phyloP scores from a whole-genome alignment of 1,140 invertebrate genomes.

The Lepidotrigona ventralis region DNA sequence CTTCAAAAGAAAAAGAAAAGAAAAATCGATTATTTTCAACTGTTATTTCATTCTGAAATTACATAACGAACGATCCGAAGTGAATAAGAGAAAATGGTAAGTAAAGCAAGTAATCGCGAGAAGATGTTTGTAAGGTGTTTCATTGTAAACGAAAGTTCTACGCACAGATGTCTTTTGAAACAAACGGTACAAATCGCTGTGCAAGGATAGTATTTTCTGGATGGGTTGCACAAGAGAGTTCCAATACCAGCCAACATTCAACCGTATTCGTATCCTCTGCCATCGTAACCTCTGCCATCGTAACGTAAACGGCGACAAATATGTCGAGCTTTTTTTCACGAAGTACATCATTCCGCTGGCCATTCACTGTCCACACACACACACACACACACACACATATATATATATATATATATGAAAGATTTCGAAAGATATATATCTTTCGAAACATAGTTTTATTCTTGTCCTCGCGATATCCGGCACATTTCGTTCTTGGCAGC shows the following conservation, averaged over 20 bases:
- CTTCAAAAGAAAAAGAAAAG: too few relatives aligned
- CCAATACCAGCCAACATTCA: constrained; percentile 29
- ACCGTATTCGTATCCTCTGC: not conserved
- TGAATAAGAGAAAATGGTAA: too few relatives aligned
- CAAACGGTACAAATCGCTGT: constrained; percentile 25
- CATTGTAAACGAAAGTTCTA: not conserved
- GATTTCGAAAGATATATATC: constrained; percentile 17
- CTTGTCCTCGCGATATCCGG: constrained; percentile 35
- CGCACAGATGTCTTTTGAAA: constrained; percentile 12
- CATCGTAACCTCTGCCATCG: constrained; percentile 12
- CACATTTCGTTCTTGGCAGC: constrained; percentile 45
- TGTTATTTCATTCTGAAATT: too few relatives aligned
- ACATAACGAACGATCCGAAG: too few relatives aligned
- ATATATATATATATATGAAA: not conserved
- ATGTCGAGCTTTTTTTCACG: constrained; percentile 48
- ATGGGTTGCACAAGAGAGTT: constrained; percentile 8
- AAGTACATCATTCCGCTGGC: constrained; percentile 52
- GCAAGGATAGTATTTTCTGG: constrained; percentile 31
- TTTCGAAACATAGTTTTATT: constrained; percentile 48
- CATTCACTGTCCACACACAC: not conserved
- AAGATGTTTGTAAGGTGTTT: not conserved
- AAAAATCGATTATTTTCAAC: too few relatives aligned
- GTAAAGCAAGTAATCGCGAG: not conserved
- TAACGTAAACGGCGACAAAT: constrained; percentile 58
- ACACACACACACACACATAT: too few relatives aligned